Evolutionary conservation across 2,797 vertebrate genomes (phyloP).

Genomic region (Sarcophilus harrisii): DNA sequence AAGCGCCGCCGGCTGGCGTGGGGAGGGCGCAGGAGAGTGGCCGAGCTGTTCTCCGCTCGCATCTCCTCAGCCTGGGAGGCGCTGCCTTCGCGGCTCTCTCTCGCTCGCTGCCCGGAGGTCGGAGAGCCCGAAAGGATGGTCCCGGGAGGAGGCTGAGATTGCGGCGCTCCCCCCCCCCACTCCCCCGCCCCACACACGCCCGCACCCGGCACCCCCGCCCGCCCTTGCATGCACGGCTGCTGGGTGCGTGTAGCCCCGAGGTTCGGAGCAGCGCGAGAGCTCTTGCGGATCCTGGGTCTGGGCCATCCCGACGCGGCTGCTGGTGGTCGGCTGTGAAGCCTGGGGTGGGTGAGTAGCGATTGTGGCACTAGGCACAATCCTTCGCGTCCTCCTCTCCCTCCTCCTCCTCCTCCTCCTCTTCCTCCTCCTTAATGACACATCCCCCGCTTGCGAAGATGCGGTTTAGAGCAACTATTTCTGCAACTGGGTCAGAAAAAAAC

Average conservation of each 20-base stretch:
- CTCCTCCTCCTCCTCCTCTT: constrained; percentile 7
- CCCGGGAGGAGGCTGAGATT: constrained; percentile 70
- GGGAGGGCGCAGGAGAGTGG: constrained; percentile 36
- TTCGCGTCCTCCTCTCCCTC: constrained; percentile 17
- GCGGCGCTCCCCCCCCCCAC: constrained; percentile 36
- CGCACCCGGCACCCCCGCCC: constrained; percentile 7
- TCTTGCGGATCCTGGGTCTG: constrained; percentile 69
- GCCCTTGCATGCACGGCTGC: not conserved
- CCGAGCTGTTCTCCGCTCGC: constrained; percentile 33
- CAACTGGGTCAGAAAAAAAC: constrained; percentile 28
- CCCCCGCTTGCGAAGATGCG: constrained; percentile 46
- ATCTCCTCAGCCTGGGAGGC: constrained; percentile 43
- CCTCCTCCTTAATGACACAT: constrained; percentile 29
- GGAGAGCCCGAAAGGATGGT: constrained; percentile 76
- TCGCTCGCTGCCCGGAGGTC: constrained; percentile 58
- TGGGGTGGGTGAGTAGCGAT: constrained; percentile 73
- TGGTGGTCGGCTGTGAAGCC: constrained; percentile 63
- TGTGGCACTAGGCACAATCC: constrained; percentile 34
- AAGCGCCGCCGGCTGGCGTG: not conserved
- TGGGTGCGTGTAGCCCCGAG: constrained; percentile 57
- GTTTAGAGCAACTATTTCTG: constrained; percentile 54
- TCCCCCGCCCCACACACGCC: constrained; percentile 13
- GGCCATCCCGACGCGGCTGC: constrained; percentile 72
- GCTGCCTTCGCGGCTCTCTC: constrained; percentile 59
- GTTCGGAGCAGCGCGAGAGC: constrained; percentile 78